Conservation (phyloP, 1,140 invertebrate genomes). For the Drosophila carrolli region DNA sequence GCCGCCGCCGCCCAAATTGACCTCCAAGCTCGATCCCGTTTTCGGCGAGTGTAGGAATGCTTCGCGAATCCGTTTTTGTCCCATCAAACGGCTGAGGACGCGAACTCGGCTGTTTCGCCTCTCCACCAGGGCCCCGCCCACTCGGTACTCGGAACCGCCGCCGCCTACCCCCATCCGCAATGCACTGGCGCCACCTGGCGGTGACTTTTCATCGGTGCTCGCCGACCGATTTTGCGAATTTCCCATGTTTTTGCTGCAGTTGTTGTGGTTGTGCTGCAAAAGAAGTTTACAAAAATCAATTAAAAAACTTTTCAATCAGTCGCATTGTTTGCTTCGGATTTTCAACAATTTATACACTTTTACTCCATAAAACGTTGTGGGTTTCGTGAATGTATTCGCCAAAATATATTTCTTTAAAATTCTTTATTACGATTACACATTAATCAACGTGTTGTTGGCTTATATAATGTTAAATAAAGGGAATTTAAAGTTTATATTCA, state of each 20-base stretch:
- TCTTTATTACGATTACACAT: not conserved
- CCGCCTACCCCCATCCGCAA: conserved; percentile 31
- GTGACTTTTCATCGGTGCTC: conserved; percentile 54
- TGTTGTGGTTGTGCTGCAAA: conserved; percentile 32
- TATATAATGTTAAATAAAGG: too few relatives aligned
- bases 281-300: conserved; percentile 82
- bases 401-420: not conserved
- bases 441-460: too few relatives aligned
- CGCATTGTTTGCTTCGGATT: conserved; percentile 69
- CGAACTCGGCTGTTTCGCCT: conserved; percentile 55
- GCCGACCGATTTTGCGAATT: conserved; percentile 60
- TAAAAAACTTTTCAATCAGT: conserved; percentile 84
- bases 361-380: not conserved
- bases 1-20: conserved; percentile 12
- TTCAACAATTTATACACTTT: conserved; percentile 32
- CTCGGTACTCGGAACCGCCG: not conserved
- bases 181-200: conserved; percentile 51
- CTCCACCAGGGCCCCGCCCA: conserved; percentile 31
- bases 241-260: conserved; percentile 42
- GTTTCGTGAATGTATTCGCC: not conserved
- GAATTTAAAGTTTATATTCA: too few relatives aligned
- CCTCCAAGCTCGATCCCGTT: conserved; percentile 1
- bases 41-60: conserved; percentile 52
- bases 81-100: conserved; percentile 65
- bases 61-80: conserved; percentile 69